Base-by-base conservation (phyloP, 2,888 invertebrate genomes). In the Pycnomerus fuliginosus region DNA sequence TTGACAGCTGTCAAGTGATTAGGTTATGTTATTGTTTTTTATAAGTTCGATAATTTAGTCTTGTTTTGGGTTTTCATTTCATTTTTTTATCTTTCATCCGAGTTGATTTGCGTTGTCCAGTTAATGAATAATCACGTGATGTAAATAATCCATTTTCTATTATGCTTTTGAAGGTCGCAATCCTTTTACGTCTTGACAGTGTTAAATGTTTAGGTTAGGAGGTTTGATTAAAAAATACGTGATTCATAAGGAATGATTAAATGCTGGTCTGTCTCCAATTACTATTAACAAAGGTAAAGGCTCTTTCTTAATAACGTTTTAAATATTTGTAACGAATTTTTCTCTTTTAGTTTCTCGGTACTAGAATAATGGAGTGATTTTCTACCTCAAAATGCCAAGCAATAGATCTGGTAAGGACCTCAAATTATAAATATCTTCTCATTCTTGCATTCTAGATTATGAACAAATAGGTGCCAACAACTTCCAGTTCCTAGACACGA, bases 401-500 rank as follows among this genome's bases (percentile, higher is more conserved):
- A 27, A 27, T 11, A 27, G 4, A 13, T 27, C 27, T 27, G 27
- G 27, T 27, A 27, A 10, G 10, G 12, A 7, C 14, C 24, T 24
- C 3, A 1, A 2, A 27, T 3, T 4, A 27, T 10, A 27, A 27
- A 15, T 29, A 31, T 17, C 20, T 2, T 3, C 16, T 32, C n/a
- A n/a, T n/a, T n/a, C n/a, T 16, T 32, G 3, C 11, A 16, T 28
- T 34, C 11, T 22, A 41, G 41, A 25, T 14, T 41, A 41, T 22
- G 41, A 41, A 28, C 20, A 16, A 16, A 41, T 41, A 7, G 41
- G 41, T 15, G 41, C 33, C 4, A 2, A 16, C 22, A 31, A 4
- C 22, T 28, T 28, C 15, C 41, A 41, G 13, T 7, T 17, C 8
- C 11, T 41, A 10, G 41, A 41, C 10, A 17, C 34, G 7, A 29